Evolutionary conservation across 1,140 invertebrate genomes (phyloP).

Genomic region (Drosophila baimaii): DNA sequence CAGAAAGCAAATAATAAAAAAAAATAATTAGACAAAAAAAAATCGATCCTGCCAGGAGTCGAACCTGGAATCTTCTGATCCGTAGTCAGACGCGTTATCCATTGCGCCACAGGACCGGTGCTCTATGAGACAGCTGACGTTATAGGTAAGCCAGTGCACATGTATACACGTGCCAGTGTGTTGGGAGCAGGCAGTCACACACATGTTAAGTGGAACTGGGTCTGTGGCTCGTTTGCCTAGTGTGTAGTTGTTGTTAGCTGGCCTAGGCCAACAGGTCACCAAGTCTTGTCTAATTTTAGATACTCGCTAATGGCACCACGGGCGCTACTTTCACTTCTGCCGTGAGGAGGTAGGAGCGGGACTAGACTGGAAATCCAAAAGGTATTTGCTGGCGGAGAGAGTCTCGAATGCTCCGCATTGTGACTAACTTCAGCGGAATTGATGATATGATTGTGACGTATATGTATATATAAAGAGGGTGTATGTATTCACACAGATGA

Average conservation of each 20-base stretch:
- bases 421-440: slow-evolving; percentile 40
- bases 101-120: slow-evolving; percentile 88
- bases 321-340: slow-evolving; percentile 45
- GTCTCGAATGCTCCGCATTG: slow-evolving; percentile 27
- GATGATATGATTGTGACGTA: slow-evolving; percentile 4
- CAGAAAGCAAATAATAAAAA: too few relatives aligned
- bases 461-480: neutral
- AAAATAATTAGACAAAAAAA: neutral
- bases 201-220: slow-evolving; percentile 27
- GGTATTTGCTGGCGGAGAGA: slow-evolving; percentile 14
- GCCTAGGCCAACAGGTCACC: slow-evolving; percentile 49
- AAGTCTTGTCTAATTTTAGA: slow-evolving; percentile 46
- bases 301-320: slow-evolving; percentile 40
- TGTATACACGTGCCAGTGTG: neutral
- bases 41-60: slow-evolving; percentile 85
- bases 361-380: slow-evolving; percentile 20
- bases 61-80: slow-evolving; percentile 90
- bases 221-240: slow-evolving; percentile 14
- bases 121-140: neutral
- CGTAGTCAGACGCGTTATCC: slow-evolving; percentile 90
- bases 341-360: neutral
- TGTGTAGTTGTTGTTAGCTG: slow-evolving; percentile 16
- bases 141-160: neutral
- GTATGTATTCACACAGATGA: slow-evolving; percentile 2
- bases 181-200: slow-evolving; percentile 5